Conservation (phyloP, 2,113 vertebrate species). For the Accipiter virgatus region DNA sequence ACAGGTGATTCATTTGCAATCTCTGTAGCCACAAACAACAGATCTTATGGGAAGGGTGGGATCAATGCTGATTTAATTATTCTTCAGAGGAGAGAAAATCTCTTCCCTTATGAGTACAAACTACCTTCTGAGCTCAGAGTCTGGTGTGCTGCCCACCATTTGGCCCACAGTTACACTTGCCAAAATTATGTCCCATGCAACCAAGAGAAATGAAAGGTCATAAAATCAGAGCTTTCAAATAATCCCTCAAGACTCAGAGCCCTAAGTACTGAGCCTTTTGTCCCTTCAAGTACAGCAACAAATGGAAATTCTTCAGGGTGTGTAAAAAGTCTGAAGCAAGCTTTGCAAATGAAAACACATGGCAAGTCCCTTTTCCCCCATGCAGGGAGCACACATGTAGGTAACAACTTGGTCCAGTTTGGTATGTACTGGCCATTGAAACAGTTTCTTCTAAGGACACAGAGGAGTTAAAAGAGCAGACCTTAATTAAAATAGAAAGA, state of each 20-base stretch:
- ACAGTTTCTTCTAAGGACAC: not conserved
- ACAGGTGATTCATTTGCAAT: not conserved
- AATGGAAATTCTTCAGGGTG: not conserved
- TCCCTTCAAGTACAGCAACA: not conserved
- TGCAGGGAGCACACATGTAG: not conserved
- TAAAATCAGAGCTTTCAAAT: not conserved
- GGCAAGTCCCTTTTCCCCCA: not conserved
- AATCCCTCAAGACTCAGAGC: not conserved
- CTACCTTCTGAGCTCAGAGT: not conserved
- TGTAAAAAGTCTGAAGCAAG: not conserved
- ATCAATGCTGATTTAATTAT: not conserved
- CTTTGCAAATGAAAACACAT: slow-evolving; percentile 16
- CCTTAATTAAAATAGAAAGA: not conserved
- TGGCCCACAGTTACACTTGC: not conserved
- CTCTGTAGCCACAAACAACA: not conserved
- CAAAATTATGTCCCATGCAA: not conserved
- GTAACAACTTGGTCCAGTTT: slow-evolving; percentile 1
- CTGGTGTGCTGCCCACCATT: not conserved
- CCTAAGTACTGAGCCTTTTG: not conserved
- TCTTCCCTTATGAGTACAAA: not conserved
- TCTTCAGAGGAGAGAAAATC: not conserved
- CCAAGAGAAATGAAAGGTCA: not conserved
- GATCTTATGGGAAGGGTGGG: not conserved
- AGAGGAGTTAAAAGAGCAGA: not conserved
- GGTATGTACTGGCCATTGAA: not conserved